Conservation (phyloP, 2,888 invertebrate species). For the Apamea sordens region DNA sequence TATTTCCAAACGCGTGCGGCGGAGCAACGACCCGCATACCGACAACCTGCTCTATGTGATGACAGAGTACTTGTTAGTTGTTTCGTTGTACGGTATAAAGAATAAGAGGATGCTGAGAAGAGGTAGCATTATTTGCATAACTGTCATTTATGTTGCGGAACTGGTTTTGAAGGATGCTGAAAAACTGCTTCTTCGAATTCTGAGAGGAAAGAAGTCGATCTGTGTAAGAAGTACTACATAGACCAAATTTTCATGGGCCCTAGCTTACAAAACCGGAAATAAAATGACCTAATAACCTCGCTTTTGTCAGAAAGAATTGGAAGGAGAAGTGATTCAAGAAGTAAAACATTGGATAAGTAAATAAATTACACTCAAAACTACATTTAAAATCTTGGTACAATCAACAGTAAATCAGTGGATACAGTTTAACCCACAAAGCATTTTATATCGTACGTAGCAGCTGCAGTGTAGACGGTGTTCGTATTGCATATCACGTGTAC, state of each 20-base stretch:
- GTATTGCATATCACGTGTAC: background rate
- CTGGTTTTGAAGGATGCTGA: background rate
- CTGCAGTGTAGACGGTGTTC: background rate
- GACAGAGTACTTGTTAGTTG: slow-evolving; percentile 84
- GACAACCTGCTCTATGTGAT: slow-evolving; percentile 87
- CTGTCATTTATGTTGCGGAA: background rate
- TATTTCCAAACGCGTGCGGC: slow-evolving; percentile 84
- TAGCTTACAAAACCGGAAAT: background rate
- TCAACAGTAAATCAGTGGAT: background rate
- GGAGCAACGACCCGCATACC: slow-evolving; percentile 86
- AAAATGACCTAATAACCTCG: background rate
- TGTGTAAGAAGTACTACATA: background rate
- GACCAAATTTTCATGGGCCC: background rate
- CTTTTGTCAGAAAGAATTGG: background rate
- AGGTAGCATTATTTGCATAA: background rate
- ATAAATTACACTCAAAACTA: background rate
- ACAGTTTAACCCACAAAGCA: background rate
- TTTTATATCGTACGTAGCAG: background rate
- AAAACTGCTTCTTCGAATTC: background rate
- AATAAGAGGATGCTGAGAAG: slow-evolving; percentile 29
- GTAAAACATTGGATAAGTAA: background rate
- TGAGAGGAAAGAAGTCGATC: background rate
- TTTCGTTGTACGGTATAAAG: slow-evolving; percentile 57
- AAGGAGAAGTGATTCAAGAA: background rate
- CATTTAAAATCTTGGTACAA: background rate